phyloP scores from a whole-genome alignment of 1,140 invertebrate species.

The Copidosoma floridanum region DNA sequence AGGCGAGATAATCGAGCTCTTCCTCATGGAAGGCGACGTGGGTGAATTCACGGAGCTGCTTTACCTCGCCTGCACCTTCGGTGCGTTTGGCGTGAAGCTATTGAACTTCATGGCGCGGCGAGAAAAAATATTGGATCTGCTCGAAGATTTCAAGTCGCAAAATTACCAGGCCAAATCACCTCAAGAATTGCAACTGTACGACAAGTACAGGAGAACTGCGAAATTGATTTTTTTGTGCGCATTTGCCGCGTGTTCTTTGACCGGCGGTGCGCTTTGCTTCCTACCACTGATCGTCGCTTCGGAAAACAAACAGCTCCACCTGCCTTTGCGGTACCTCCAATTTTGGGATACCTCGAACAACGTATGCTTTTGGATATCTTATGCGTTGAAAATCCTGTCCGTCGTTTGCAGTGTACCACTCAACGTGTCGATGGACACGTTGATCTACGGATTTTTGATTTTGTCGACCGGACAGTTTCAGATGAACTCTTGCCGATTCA shows the following conservation, averaged over 20 bases:
- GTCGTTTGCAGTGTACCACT: conserved; percentile 29
- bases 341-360: neutral
- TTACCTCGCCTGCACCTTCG: conserved; percentile 3
- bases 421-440: conserved; percentile 38
- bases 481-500: conserved; percentile 37
- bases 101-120: conserved; percentile 4
- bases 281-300: neutral
- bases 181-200: neutral
- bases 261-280: too few species aligned
- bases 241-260: neutral
- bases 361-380: neutral
- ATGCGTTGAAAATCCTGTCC: conserved; percentile 8
- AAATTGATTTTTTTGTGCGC: neutral
- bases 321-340: conserved; percentile 16
- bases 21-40: neutral
- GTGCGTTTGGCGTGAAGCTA: conserved; percentile 9
- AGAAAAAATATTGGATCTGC: neutral
- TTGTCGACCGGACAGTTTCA: conserved; percentile 35
- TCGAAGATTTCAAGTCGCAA: neutral
- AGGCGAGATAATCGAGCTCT: neutral
- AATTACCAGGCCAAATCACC: neutral
- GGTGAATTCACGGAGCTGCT: conserved; percentile 8
- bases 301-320: neutral
- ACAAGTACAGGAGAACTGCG: neutral
- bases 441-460: conserved; percentile 35